A percentile compares a stretch with the other conserved stretches of the same genome.
phyloP scores from a whole-genome alignment of 53 echinoderm and acorn worm genomes.

The Astropecten irregularis region DNA sequence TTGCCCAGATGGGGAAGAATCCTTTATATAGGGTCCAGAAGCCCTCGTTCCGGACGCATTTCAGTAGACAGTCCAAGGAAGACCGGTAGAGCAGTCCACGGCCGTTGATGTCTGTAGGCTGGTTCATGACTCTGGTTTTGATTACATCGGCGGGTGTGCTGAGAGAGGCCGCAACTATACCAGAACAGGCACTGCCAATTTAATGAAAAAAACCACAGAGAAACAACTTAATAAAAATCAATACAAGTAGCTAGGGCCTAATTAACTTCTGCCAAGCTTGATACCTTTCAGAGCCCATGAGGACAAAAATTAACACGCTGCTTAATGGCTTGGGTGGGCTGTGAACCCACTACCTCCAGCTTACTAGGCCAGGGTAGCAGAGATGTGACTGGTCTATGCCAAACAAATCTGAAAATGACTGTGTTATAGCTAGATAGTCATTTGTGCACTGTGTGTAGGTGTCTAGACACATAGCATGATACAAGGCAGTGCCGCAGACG shows the following conservation, averaged over 20 bases:
- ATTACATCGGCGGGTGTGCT: constrained; percentile 96
- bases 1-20: constrained; percentile 95
- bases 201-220: not conserved
- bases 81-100: constrained; percentile 85
- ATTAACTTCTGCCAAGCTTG: not conserved
- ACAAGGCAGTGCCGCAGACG: no score
- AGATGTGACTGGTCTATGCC: no score
- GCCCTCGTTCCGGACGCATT: constrained; percentile 83
- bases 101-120: constrained; percentile 73
- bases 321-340: not conserved
- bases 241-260: not conserved
- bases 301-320: no score
- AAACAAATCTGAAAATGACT: no score
- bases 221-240: not conserved
- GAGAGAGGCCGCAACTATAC: constrained; percentile 88
- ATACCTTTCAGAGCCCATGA: not conserved
- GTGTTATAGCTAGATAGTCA: no score
- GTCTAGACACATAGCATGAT: no score
- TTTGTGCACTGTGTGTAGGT: no score
- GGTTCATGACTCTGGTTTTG: constrained; percentile 98
- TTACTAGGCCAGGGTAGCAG: no score
- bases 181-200: constrained; percentile 84
- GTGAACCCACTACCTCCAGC: no score
- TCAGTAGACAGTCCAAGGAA: constrained; percentile 87
- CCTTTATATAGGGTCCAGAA: constrained; percentile 95